phyloP scores from a whole-genome alignment of 2,888 invertebrate genomes.

The Empis stercorea region DNA sequence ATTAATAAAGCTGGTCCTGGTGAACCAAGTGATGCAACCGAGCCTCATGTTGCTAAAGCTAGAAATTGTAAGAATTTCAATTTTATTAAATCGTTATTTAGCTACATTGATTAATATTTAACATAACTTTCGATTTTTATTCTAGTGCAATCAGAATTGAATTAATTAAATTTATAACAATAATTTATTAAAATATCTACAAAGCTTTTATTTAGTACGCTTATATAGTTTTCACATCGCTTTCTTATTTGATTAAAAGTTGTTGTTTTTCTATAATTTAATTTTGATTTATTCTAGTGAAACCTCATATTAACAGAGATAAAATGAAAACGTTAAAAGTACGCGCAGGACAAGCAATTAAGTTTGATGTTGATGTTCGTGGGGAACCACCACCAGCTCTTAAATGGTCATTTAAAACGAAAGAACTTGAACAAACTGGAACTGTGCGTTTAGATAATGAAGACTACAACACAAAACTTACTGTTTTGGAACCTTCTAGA shows the following conservation, averaged over 20 bases:
- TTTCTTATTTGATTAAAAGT: background rate
- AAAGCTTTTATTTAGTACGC: conserved; percentile 8
- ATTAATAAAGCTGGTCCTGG: conserved; percentile 91
- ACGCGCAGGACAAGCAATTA: conserved; percentile 79
- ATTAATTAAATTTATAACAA: background rate
- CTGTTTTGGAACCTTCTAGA: conserved; percentile 65
- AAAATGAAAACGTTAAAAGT: conserved; percentile 80
- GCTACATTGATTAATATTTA: too few relatives aligned
- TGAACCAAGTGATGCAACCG: conserved; percentile 80
- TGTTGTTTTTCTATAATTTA: conserved; percentile 1
- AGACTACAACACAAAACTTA: conserved; percentile 81
- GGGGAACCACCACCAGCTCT: conserved; percentile 94
- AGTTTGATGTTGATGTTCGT: conserved; percentile 85
- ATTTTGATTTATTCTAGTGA: conserved; percentile 46
- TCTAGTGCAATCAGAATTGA: background rate
- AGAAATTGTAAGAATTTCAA: conserved; percentile 55
- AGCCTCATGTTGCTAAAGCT: conserved; percentile 77
- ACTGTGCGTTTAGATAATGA: conserved; percentile 72
- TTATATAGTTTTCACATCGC: conserved; percentile 2
- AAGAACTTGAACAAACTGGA: conserved; percentile 52
- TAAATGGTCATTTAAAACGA: conserved; percentile 50
- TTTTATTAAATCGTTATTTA: too few relatives aligned
- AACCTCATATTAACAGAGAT: conserved; percentile 89
- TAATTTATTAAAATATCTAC: background rate
- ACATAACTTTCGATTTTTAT: background rate